Conservation (phyloP, 2,113 vertebrate genomes). For the Myotis yumanensis region DNA sequence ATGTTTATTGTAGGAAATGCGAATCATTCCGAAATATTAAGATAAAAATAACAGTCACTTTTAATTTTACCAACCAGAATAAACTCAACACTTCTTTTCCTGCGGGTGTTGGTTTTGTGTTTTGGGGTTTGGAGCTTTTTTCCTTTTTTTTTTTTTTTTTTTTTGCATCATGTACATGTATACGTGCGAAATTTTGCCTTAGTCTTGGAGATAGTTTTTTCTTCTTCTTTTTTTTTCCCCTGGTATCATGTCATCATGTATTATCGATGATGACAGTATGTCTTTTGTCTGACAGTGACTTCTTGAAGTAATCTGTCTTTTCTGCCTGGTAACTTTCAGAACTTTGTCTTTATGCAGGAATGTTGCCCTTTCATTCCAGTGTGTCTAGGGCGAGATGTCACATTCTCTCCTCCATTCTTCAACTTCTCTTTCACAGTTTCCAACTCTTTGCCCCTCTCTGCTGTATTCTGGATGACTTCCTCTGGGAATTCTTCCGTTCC, state of each 20-base stretch:
- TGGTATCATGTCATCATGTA: background rate
- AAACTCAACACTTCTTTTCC: background rate
- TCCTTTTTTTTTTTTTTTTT: background rate
- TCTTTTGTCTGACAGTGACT: background rate
- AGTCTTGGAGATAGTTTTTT: background rate
- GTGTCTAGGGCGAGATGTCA: background rate
- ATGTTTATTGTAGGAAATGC: background rate
- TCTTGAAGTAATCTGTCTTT: background rate
- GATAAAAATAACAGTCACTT: slow-evolving; percentile 47
- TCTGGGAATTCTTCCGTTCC: background rate
- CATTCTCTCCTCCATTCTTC: background rate
- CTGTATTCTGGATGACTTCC: background rate
- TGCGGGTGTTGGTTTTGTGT: background rate
- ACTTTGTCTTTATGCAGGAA: background rate
- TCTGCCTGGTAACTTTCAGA: slow-evolving; percentile 8
- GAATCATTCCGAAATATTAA: slow-evolving; percentile 24
- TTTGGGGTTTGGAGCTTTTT: background rate
- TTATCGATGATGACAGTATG: background rate
- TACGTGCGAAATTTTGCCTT: background rate
- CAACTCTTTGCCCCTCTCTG: background rate
- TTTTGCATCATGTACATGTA: background rate
- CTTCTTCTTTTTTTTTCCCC: background rate
- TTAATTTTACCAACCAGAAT: background rate
- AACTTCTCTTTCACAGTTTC: background rate
- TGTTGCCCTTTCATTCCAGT: background rate